phyloP scores from a whole-genome alignment of 2,797 vertebrate genomes.

The Garrulus glandarius region DNA sequence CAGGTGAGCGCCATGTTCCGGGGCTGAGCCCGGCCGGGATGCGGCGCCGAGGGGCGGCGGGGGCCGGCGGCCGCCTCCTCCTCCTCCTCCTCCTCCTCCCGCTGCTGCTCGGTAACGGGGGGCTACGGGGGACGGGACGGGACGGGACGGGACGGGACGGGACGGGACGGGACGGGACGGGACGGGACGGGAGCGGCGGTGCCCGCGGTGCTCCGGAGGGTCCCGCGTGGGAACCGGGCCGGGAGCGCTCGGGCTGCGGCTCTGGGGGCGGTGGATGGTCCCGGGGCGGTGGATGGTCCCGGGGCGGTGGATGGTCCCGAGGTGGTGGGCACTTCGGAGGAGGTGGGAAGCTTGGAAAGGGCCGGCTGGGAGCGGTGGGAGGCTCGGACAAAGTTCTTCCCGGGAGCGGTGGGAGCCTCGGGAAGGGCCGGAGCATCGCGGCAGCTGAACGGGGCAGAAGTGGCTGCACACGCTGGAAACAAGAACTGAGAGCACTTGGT shows the following conservation, averaged over 20 bases:
- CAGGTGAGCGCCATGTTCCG: conserved; percentile 27
- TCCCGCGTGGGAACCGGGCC: not conserved
- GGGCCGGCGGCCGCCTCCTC: not conserved
- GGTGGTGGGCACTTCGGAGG: too few relatives aligned
- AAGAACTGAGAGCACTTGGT: fast-evolving
- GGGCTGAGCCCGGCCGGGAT: not conserved
- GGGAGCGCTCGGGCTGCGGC: not conserved
- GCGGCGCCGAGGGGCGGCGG: not conserved
- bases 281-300: not conserved
- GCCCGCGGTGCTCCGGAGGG: not conserved
- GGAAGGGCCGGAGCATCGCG: not conserved
- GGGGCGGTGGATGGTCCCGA: not conserved
- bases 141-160: fast-evolving
- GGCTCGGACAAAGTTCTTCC: not conserved
- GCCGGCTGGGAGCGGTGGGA: not conserved
- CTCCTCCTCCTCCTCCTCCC: not conserved
- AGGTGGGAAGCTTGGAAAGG: not conserved
- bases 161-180: too few relatives aligned
- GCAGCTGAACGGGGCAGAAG: fast-evolving
- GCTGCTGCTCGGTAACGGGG: not conserved
- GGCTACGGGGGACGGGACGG: not conserved
- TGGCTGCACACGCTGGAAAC: fast-evolving
- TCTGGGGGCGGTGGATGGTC: not conserved
- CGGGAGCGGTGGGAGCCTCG: not conserved
- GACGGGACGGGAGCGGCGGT: not conserved